Conservation (phyloP, 2,888 invertebrate species). For the Campoletis raptor region DNA sequence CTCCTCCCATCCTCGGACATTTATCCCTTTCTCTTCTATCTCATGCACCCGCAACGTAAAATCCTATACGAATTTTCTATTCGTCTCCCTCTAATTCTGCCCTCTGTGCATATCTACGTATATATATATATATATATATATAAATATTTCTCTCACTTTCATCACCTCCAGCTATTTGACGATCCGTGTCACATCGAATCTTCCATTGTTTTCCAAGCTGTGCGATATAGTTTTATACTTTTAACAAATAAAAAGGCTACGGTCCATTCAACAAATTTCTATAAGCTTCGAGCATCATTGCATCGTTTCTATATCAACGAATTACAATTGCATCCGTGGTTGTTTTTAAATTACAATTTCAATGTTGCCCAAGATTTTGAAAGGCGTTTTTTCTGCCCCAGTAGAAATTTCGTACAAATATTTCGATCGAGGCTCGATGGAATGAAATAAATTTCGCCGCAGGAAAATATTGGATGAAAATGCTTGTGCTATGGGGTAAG, state of each 20-base stretch:
- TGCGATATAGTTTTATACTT: constrained; percentile 74
- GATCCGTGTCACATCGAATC: constrained; percentile 76
- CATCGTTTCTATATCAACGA: constrained; percentile 50
- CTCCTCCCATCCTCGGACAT: constrained; percentile 42
- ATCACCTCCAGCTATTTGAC: constrained; percentile 72
- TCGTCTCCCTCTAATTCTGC: constrained; percentile 2
- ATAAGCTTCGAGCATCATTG: constrained; percentile 44
- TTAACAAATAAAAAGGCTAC: constrained; percentile 38
- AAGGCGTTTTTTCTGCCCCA: background rate
- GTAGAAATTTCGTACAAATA: background rate
- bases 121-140: constrained; percentile 11
- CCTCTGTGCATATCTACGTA: background rate
- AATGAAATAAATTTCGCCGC: constrained; percentile 12
- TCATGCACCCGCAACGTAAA: constrained; percentile 31
- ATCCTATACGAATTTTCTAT: constrained; percentile 38
- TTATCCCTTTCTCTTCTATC: constrained; percentile 57
- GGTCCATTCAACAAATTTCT: constrained; percentile 41
- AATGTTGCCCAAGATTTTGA: constrained; percentile 37
- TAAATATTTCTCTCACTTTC: constrained; percentile 44
- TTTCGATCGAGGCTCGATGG: constrained; percentile 18
- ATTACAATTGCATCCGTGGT: constrained; percentile 31
- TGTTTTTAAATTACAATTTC: constrained; percentile 46
- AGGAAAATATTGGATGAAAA: background rate
- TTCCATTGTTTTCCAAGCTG: constrained; percentile 78
- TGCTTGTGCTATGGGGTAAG: constrained; percentile 11